phyloP scores from a whole-genome alignment of 2,113 vertebrate species.

The Astatoreochromis straeleni region DNA sequence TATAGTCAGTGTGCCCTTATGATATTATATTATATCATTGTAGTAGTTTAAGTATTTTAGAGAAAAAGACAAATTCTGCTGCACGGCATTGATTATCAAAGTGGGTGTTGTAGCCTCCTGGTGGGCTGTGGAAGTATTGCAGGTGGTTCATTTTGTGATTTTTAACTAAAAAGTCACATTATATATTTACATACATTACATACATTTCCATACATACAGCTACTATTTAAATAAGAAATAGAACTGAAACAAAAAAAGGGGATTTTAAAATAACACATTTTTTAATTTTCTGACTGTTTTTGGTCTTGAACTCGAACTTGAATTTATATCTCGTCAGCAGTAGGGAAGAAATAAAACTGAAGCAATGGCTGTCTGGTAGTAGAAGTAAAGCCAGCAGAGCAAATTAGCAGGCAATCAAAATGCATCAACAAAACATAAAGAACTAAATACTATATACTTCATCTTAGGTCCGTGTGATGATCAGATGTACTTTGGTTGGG shows the following conservation, averaged over 20 bases:
- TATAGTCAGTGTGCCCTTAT: background rate
- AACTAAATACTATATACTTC: background rate
- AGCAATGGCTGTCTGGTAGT: fast-evolving
- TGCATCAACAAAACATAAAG: background rate
- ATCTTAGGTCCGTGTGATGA: background rate
- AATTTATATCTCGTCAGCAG: background rate
- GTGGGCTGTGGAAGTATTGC: background rate
- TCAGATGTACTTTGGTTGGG: background rate
- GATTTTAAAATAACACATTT: background rate
- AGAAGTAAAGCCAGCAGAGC: background rate
- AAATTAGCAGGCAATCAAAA: fast-evolving
- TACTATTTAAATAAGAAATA: background rate
- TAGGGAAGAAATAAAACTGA: background rate
- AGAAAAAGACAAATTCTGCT: background rate
- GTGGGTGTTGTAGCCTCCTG: background rate
- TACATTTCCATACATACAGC: background rate
- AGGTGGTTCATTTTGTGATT: background rate
- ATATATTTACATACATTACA: background rate
- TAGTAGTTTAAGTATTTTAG: background rate
- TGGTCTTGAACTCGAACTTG: background rate
- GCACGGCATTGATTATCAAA: background rate
- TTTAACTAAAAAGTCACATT: background rate
- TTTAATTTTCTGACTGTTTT: background rate
- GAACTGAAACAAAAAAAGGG: background rate
- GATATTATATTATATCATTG: background rate